Percentiles rank a stretch among this genome's conserved stretches.
Conservation (phyloP, 2,888 invertebrate genomes). For the Malthinus seriepunctatus region DNA sequence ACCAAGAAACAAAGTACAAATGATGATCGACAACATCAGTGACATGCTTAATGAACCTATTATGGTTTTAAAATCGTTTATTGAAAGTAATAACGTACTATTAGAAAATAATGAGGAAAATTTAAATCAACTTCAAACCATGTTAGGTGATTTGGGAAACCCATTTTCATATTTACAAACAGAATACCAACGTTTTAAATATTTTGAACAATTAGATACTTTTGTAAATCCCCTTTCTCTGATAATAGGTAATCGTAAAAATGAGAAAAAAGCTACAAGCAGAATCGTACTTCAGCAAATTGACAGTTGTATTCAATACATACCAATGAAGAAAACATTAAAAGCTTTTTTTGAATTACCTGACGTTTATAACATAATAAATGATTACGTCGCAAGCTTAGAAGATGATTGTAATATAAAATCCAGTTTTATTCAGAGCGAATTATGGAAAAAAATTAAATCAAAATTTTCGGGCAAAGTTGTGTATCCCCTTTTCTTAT, state of each 20-base stretch:
- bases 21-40: not conserved
- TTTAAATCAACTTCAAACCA: not conserved
- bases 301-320: not conserved
- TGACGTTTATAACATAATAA: conserved; percentile 1
- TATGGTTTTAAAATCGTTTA: not conserved
- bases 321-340: conserved; percentile 5
- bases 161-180: not conserved
- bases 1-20: not conserved
- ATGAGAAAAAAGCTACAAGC: not conserved
- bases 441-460: not conserved
- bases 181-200: not conserved
- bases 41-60: not conserved
- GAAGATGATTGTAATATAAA: not conserved
- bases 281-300: not conserved
- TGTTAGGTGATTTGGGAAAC: not conserved
- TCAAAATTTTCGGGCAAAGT: not conserved
- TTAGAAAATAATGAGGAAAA: not conserved
- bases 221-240: not conserved
- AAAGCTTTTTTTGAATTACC: conserved; percentile 10
- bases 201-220: not conserved
- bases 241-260: not conserved
- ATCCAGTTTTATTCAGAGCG: not conserved
- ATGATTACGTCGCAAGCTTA: not conserved
- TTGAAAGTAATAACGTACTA: not conserved
- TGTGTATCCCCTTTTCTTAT: not conserved